Percentiles rank a stretch among this genome's conserved stretches.
Evolutionary conservation across 2,113 vertebrate species (phyloP).

Genomic region (Myrmecobius fasciatus): DNA sequence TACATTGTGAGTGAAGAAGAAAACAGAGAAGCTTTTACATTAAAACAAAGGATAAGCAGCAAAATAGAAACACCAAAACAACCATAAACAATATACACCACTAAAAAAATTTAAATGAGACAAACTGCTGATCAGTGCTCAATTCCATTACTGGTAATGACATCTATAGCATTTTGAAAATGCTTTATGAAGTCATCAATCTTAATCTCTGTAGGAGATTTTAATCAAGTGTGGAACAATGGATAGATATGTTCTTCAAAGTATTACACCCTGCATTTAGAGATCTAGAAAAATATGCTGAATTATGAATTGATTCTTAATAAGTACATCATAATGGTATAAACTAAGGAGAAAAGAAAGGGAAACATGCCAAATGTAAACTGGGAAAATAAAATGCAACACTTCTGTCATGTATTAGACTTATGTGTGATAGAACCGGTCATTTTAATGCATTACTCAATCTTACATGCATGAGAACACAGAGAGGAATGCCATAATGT

Average conservation of each 20-base stretch:
- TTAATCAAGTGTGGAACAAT: constrained; percentile 62
- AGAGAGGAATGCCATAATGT: background rate
- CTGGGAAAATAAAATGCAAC: background rate
- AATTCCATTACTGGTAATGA: constrained; percentile 54
- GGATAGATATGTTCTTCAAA: constrained; percentile 48
- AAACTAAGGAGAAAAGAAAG: background rate
- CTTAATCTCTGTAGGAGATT: constrained; percentile 74
- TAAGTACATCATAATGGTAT: background rate
- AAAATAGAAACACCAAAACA: background rate
- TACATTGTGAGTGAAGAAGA: background rate
- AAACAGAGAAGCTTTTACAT: constrained; percentile 15
- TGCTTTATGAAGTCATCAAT: constrained; percentile 72
- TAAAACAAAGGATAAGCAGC: background rate
- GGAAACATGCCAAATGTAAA: background rate
- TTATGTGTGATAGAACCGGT: background rate
- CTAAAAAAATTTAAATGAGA: constrained; percentile 27
- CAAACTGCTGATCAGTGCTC: constrained; percentile 12
- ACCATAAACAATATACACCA: background rate
- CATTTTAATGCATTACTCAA: background rate
- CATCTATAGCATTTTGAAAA: constrained; percentile 44
- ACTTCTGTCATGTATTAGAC: background rate
- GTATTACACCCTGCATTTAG: background rate
- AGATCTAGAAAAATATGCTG: background rate
- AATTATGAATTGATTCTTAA: background rate
- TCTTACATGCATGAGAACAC: background rate